Base-by-base conservation (phyloP, 1,140 invertebrate genomes). In the Drosophila auraria region DNA sequence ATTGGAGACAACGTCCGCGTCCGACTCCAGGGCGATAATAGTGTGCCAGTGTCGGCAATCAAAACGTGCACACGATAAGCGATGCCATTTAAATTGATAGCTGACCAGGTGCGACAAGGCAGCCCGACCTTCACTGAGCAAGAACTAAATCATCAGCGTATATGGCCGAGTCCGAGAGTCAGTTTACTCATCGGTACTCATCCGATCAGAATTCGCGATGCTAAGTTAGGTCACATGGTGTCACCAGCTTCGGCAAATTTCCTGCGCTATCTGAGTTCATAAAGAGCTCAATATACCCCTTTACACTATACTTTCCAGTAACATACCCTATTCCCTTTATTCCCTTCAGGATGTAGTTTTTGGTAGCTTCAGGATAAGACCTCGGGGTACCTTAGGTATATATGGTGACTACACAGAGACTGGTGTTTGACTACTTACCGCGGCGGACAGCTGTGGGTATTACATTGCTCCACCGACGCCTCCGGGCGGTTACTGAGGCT, bases 371-470 rank as follows among this genome's bases (percentile, higher is more conserved):
- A 5, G 27, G 8, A 6, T 23, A 30, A 3, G n/a, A 8, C 25
- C 62, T 27, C 38, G n/a, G 20, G 20, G 33, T 40, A 38, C 25
- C 42, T 54, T 40, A 49, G 71, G 53, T 30, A 58, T 73, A 44
- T 64, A 5, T 23, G 50, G 42, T 56, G 44, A 47, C n/a, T 44
- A 44, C 15, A n/a, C 58, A 40, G 38, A 11, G 27, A 33, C 60
- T 84, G 69, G 30, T 14, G 49, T 42, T 38, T 51, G 23, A 61
- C 65, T 91, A 90, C 96, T 96, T 94, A 98, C 97, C 96, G 97
- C 72, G 97, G 96, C 12, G 97, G 96, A 93, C 97, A 98, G 15
- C 95, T 96, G 87, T 98, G 97, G 40, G 94, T 96, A 93, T 98
- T 98, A 93, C 97, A 98, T 71, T 95, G 94, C 50, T 97, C 95